Conservation (phyloP, 2,113 vertebrate genomes). For the Neolamprologus tretocephalus region DNA sequence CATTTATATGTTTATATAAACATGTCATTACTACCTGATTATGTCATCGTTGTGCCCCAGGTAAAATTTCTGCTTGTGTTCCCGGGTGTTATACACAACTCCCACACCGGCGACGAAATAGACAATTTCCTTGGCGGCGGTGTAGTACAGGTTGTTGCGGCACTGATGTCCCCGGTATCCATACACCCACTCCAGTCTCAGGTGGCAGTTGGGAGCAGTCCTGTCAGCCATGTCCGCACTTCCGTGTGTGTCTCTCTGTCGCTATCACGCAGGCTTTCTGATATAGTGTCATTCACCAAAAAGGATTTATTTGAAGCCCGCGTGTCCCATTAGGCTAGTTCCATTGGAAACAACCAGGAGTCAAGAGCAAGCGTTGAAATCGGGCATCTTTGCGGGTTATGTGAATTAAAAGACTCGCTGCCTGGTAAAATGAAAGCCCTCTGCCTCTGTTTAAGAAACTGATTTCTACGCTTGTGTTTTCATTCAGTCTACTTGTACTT, state of each 20-base stretch:
- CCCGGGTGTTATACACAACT: slow-evolving; percentile 95
- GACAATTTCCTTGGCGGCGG: slow-evolving; percentile 93
- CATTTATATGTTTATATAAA: neutral
- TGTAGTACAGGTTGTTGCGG: slow-evolving; percentile 99
- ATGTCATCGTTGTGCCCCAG: slow-evolving; percentile 98
- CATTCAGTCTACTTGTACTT: slow-evolving; percentile 21
- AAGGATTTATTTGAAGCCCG: slow-evolving; percentile 55
- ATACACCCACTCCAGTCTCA: slow-evolving; percentile 97
- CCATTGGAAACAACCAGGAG: slow-evolving; percentile 24
- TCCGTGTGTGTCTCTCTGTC: slow-evolving; percentile 57
- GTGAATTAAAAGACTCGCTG: slow-evolving; percentile 1
- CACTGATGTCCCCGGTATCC: slow-evolving; percentile 98
- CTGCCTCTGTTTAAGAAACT: neutral
- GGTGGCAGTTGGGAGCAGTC: slow-evolving; percentile 93
- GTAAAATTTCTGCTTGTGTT: slow-evolving; percentile 99
- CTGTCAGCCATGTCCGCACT: slow-evolving; percentile 89
- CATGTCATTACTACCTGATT: slow-evolving; percentile 81
- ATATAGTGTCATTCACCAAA: slow-evolving; percentile 62
- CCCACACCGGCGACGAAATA: slow-evolving; percentile 97
- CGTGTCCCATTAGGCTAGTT: slow-evolving; percentile 46
- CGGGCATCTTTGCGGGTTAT: slow-evolving; percentile 32
- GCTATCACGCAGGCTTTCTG: slow-evolving; percentile 40
- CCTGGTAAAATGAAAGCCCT: neutral
- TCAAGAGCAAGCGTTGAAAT: slow-evolving; percentile 35
- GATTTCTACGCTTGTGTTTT: slow-evolving; percentile 1